phyloP scores from a whole-genome alignment of 1,140 invertebrate species.

The Papilio glaucus region DNA sequence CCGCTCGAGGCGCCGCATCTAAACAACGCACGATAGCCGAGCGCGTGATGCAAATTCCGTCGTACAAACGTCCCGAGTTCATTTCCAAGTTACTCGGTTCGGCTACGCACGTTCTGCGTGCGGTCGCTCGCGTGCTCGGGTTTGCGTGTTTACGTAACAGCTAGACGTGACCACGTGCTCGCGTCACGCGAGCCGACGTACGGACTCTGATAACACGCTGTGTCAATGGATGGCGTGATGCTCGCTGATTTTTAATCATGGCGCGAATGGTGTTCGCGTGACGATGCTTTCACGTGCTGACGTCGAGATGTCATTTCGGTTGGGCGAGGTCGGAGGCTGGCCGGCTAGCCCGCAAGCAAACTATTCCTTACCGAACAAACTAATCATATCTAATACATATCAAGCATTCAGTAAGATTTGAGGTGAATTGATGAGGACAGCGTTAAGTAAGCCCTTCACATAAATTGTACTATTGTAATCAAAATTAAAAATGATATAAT shows the following conservation, averaged over 20 bases:
- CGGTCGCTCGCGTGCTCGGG: slow-evolving; percentile 46
- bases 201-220: slow-evolving; percentile 37
- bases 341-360: not conserved
- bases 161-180: slow-evolving; percentile 51
- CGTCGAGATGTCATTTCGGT: slow-evolving; percentile 29
- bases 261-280: slow-evolving; percentile 46
- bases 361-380: not conserved
- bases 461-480: no score
- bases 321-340: slow-evolving; percentile 40
- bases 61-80: slow-evolving; percentile 40
- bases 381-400: no score
- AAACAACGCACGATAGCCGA: slow-evolving; percentile 11
- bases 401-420: no score
- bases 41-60: slow-evolving; percentile 33
- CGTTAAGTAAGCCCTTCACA: no score
- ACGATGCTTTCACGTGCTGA: slow-evolving; percentile 39
- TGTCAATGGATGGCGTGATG: slow-evolving; percentile 59
- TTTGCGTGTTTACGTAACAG: slow-evolving; percentile 45
- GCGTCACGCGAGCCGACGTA: slow-evolving; percentile 46
- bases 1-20: slow-evolving; percentile 1
- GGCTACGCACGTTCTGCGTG: slow-evolving; percentile 50
- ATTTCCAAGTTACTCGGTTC: slow-evolving; percentile 40
- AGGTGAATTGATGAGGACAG: no score
- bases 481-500: no score
- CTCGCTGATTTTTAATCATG: slow-evolving; percentile 54